Evolutionary conservation across 2,888 invertebrate species (phyloP).

Genomic region (Rhopalosiphum nymphaeae): DNA sequence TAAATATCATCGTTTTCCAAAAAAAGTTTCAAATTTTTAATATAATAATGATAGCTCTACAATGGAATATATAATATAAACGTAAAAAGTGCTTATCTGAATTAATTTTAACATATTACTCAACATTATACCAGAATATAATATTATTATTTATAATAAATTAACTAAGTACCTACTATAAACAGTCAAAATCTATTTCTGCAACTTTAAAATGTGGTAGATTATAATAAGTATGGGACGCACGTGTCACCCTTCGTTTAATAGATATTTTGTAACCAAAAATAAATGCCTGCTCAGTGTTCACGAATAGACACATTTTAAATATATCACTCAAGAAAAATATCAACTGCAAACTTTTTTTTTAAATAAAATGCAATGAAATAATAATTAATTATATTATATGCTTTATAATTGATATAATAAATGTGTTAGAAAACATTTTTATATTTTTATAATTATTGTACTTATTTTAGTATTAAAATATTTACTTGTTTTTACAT

Average conservation of each 20-base stretch:
- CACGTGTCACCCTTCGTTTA: conserved; percentile 47
- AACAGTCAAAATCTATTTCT: conserved; percentile 30
- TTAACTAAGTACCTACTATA: background rate
- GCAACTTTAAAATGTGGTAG: conserved; percentile 29
- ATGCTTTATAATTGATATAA: background rate
- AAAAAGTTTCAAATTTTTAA: background rate
- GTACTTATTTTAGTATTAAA: background rate
- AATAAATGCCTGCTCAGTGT: conserved; percentile 29
- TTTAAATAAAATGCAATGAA: background rate
- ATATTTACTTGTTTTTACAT: background rate
- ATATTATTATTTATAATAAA: background rate
- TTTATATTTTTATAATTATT: background rate
- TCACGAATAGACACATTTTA: background rate
- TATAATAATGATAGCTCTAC: background rate
- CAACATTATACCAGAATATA: background rate
- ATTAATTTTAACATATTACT: background rate
- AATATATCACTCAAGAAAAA: background rate
- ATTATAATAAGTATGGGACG: background rate
- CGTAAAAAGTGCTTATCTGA: background rate
- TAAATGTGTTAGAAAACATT: background rate
- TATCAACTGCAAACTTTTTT: background rate
- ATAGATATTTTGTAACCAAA: conserved; percentile 39
- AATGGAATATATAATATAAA: background rate
- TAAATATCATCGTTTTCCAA: background rate
- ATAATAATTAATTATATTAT: background rate